These are phyloP conservation scores for Pempheris klunzingeri DNA, from an alignment of 2,797 vertebrate species.

Conservation along the genomic window DNA sequence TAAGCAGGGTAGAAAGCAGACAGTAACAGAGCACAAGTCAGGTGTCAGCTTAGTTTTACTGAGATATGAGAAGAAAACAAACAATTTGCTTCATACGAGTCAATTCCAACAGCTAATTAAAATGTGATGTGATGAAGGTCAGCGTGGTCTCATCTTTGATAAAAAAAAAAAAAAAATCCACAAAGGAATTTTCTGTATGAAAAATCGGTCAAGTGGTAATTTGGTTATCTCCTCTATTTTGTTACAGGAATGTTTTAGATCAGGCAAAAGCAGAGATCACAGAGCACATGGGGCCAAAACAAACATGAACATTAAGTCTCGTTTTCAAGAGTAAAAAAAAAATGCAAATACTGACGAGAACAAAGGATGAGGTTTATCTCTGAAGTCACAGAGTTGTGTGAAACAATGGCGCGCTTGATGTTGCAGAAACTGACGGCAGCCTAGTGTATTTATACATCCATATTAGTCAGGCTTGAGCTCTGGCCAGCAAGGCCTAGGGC, in stretches of 20 bases:
- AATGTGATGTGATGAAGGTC: not conserved
- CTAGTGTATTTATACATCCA: slow-evolving; percentile 84
- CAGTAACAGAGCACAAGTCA: slow-evolving; percentile 12
- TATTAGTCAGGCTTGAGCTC: slow-evolving; percentile 81
- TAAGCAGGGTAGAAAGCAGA: slow-evolving; percentile 27
- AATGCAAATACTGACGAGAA: slow-evolving; percentile 56
- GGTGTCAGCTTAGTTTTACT: not conserved
- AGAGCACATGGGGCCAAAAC: slow-evolving; percentile 26
- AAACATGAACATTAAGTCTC: slow-evolving; percentile 56
- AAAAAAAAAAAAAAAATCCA: slow-evolving; percentile 18
- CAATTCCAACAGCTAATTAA: slow-evolving; percentile 11
- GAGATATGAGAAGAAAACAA: slow-evolving; percentile 11
- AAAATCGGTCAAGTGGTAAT: slow-evolving; percentile 14
- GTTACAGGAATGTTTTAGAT: slow-evolving; percentile 24
- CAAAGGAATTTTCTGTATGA: not conserved
- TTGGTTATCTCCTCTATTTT: slow-evolving; percentile 21
- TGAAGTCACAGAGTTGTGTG: slow-evolving; percentile 73
- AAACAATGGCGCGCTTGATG: slow-evolving; percentile 83
- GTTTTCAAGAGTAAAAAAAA: slow-evolving; percentile 50
- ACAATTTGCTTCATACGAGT: not conserved
- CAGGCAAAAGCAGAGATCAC: slow-evolving; percentile 31
- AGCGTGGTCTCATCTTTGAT: not conserved
- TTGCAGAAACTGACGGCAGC: slow-evolving; percentile 72
- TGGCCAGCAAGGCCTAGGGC: slow-evolving; percentile 76
- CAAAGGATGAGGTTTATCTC: slow-evolving; percentile 72